Evolutionary conservation across 2,797 vertebrate species (phyloP), one percentile per base, ranked within the genome.

Genomic region (Lagocephalus sceleratus): DNA sequence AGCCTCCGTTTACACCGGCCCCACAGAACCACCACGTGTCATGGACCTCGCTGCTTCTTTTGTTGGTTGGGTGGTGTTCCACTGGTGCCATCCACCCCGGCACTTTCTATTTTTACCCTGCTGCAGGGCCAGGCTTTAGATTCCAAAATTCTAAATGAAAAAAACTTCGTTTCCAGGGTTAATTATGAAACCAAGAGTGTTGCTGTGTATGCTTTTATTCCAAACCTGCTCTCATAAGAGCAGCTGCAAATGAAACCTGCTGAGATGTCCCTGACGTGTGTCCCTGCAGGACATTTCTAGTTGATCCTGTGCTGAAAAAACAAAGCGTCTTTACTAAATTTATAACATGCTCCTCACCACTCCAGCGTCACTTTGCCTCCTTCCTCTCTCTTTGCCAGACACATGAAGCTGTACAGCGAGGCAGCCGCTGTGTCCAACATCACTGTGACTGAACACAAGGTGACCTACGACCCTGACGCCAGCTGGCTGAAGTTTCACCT

Each of bases 401-500:
- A 89, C 29, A 87, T 86, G 78, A 89, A 86, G 43, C 57, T 86
- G 39, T 91, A 86, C 83, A 80, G 67, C 6, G 1, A 88, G 68
- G 3, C 76, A 22, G 90, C 83, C 5, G 51, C 86, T 3, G 22
- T 75, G 14, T 66, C 80, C 46, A 92, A 92, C 78, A 35, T 89
- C 63, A 84, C 86, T 0, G 26, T 90, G 19, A 75, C 54, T 1
- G 35, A 85, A n/a, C 86, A 82, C 1, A 57, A 87, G 1, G 78
- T 85, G 67, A 88, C 56, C 54, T 89, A 95, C 22, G 88, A 87
- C 48, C 83, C 82, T 0, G 79, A 93, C 0, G 90, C 95, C 79
- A 92, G 87, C 75, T 99, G 97, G 97, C 66, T 98, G 42, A 94
- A 90, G 67, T 98, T 98, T 82, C 95, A 98, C 66, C 76, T 94